Base-by-base conservation (phyloP, 2,113 vertebrate species). In the Nerophis ophidion region DNA sequence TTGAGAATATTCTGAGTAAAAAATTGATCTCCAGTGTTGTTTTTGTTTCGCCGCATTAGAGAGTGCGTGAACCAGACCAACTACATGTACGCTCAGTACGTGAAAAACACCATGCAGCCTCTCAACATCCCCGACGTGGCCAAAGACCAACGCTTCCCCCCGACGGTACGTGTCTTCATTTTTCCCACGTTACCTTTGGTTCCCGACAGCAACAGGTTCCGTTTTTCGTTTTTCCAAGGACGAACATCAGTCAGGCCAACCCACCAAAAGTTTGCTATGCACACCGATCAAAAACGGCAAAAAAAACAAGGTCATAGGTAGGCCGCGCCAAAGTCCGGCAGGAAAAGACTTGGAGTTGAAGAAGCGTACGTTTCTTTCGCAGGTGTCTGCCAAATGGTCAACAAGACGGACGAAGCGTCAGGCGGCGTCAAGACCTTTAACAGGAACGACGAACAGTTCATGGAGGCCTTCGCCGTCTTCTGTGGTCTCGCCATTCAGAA, bases 301-400 rank as follows among this genome's bases (percentile, higher is more conserved):
- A 85, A 99, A 98, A 87, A 96, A 98, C 87, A 98, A 94, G 92
- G 95, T 99, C 55, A 99, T 99, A 88, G 96, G 97, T 98, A 92
- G 1, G 46, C 46, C 9, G 5, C 8, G 19, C 0, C 12, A 51
- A 13, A 11, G 12, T 17, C 7, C 26, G 6, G 8, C 47, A 8
- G 7, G n/a, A 12, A 16, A 44, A 12, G 12, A 44, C 10, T 51
- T 33, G 1, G 26, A n/a, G 16, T 6, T 9, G 5, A 17, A 19
- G 36, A 38, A 16, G 12, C 6, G 7, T 56, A 16, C 63, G 19
- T 57, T 19, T 63, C 13, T 8, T 8, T 0, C 34, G 47, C 1
- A 98, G 97, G 97, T 5, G 95, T 97, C n/a, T 99, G 97, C 84
- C 96, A 99, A 74, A 81, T 99, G 74, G 91, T 93, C 70, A 99